Base-by-base conservation (phyloP, 2,888 invertebrate genomes). In the Agonopterix subpropinquella region DNA sequence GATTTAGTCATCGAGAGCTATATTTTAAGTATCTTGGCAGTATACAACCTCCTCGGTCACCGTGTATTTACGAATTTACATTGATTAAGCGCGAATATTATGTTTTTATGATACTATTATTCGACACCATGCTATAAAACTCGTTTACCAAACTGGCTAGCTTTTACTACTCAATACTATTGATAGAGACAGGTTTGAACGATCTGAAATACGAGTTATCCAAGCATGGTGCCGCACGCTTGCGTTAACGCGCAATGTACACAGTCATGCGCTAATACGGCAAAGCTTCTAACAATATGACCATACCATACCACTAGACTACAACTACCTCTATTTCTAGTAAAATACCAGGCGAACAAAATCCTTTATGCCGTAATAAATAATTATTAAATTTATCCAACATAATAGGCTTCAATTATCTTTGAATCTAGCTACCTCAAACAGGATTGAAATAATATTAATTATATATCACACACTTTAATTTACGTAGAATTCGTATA, bases 401-500 rank as follows among this genome's bases (percentile, higher is more conserved):
- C 73, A 74, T 69, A 73, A 67, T 70, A 66, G 65, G 70, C 70
- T 68, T 70, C 67, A 65, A 65, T 69, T 68, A 64, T 73, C 67
- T 70, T 70, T 73, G 65, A 70, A 75, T 71, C 75, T 82, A 84
- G 84, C 85, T 85, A 85, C 83, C 83, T 78, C 76, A 73, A 70
- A 73, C 70, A 70, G 72, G 71, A 75, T 73, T 73, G 73, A 73
- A 77, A 74, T 69, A 74, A 73, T 70, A 73, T 70, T 70, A 64
- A 65, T 59, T 61, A 67, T 76, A 76, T 83, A 86, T 87, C 84
- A 83, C 86, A 83, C 85, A 78, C 74, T 58, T 79, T 80, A 77
- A 77, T 80, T 83, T 81, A 81, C 71, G 71, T 80, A 72, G 67
- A 67, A 66, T 65, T 61, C 61, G 71, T 48, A 48, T 45, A 47